A percentile compares a stretch with the other conserved stretches of the same genome.
Conservation (phyloP, 2,113 vertebrate genomes). For the Varanus komodoensis region DNA sequence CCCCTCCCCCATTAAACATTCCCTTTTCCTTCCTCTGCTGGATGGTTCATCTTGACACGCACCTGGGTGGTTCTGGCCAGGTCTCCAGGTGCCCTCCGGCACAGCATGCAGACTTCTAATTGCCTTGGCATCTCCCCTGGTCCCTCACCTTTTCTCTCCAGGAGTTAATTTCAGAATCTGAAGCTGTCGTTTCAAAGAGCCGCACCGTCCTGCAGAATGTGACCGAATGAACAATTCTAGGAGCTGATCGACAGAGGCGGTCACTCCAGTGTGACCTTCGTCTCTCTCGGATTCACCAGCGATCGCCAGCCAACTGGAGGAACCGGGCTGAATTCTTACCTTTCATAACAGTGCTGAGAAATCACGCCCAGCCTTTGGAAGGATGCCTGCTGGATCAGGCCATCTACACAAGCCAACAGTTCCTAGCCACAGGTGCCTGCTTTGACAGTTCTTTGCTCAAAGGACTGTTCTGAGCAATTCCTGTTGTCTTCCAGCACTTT, state of each 20-base stretch:
- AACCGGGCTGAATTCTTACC: not conserved
- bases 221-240: not conserved
- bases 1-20: not conserved
- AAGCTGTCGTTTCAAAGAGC: not conserved
- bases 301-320: not conserved
- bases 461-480: too few relatives aligned
- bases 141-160: not conserved
- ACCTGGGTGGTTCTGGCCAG: too few relatives aligned
- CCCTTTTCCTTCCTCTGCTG: not conserved
- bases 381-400: not conserved
- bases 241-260: not conserved
- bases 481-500: too few relatives aligned
- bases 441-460: too few relatives aligned
- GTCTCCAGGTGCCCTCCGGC: not conserved
- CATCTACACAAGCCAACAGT: not conserved
- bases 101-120: not conserved
- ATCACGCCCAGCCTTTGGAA: not conserved
- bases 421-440: too few relatives aligned
- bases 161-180: conserved; percentile 1
- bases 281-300: not conserved
- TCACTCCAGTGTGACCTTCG: not conserved
- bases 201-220: not conserved
- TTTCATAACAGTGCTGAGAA: not conserved
- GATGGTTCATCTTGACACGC: too few relatives aligned
- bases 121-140: not conserved